Conservation (phyloP, 2,797 vertebrate species). For the Furcifer pardalis region DNA sequence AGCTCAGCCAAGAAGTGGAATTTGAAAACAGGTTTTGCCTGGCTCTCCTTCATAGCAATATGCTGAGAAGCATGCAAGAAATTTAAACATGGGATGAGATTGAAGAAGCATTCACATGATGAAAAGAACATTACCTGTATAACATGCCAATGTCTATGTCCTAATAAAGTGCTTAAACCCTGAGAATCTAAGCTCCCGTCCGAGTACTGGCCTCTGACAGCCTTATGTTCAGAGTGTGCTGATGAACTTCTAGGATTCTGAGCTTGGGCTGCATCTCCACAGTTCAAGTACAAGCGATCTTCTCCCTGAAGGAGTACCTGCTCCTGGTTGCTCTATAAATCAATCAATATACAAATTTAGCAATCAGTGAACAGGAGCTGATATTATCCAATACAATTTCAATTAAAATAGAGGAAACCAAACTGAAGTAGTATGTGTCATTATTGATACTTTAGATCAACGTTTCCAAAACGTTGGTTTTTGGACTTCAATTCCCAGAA, state of each 20-base stretch:
- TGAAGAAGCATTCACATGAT: constrained; percentile 3
- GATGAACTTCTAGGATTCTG: constrained; percentile 80
- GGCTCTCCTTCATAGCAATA: neutral
- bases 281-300: constrained; percentile 96
- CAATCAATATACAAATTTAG: constrained; percentile 18
- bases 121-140: constrained; percentile 85
- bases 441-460: neutral
- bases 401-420: neutral
- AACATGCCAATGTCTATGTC: constrained; percentile 98
- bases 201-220: constrained; percentile 75
- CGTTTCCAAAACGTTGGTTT: neutral
- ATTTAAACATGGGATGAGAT: neutral
- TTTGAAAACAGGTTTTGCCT: neutral
- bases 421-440: neutral
- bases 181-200: constrained; percentile 87
- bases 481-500: too few species aligned
- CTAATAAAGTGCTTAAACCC: constrained; percentile 99
- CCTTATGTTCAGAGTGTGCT: constrained; percentile 71
- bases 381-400: neutral
- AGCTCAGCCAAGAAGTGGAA: neutral
- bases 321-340: constrained; percentile 93
- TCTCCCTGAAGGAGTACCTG: constrained; percentile 97
- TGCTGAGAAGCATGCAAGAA: neutral
- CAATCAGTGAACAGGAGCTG: constrained; percentile 5
- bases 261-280: constrained; percentile 89